Evolutionary conservation across 2,888 invertebrate species (phyloP).

Genomic region (Lasioglossum villosulum): DNA sequence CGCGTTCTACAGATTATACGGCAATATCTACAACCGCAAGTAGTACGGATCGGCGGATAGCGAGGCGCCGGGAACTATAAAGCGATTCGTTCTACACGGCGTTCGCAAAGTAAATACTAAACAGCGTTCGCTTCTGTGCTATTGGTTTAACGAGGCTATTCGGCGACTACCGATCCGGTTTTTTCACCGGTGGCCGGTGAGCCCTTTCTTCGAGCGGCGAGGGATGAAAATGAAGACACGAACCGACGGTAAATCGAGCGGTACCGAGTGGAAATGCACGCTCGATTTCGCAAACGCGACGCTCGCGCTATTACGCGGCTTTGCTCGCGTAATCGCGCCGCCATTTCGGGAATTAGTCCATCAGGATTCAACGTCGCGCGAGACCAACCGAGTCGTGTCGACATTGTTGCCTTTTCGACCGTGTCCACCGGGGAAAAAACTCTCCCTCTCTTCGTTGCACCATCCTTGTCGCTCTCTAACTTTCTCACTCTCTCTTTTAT

Average conservation of each 20-base stretch:
- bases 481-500: not conserved
- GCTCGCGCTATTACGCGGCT: constrained; percentile 57
- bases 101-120: not conserved
- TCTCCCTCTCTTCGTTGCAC: not conserved
- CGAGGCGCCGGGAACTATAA: not conserved
- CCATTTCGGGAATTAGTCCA: constrained; percentile 67
- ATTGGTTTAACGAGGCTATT: constrained; percentile 2
- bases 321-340: constrained; percentile 62
- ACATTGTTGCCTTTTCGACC: constrained; percentile 33
- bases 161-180: not conserved
- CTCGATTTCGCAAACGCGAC: constrained; percentile 64
- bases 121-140: not conserved
- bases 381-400: constrained; percentile 55
- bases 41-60: not conserved
- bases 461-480: not conserved
- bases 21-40: not conserved
- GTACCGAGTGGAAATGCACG: constrained; percentile 43
- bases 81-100: not conserved
- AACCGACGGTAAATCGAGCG: constrained; percentile 52
- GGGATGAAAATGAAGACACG: constrained; percentile 54
- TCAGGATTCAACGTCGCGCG: constrained; percentile 68
- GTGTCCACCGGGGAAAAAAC: constrained; percentile 15
- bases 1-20: not conserved
- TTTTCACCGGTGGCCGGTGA: not conserved
- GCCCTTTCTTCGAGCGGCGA: not conserved